A percentile compares a stretch with the other conserved stretches of the same genome.
Conservation (phyloP, 2,888 invertebrate species). For the Watsonalla cultraria region DNA sequence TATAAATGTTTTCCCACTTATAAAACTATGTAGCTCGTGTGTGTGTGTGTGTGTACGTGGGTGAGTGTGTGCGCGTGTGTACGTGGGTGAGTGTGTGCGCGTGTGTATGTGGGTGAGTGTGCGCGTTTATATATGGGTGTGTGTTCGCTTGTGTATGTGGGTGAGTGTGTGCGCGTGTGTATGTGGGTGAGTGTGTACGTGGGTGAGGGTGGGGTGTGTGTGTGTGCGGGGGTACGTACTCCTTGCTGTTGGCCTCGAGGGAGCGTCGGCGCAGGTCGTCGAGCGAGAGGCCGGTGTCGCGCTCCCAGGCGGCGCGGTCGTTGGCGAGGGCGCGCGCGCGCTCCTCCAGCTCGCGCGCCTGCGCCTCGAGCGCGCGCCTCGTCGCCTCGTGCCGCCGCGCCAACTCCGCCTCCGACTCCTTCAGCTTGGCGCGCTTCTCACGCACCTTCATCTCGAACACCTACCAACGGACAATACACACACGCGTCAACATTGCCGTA, state of each 20-base stretch:
- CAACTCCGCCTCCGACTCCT: conserved; percentile 96
- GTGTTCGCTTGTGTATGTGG: no score
- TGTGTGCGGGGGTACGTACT: conserved; percentile 75
- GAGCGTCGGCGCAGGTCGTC: conserved; percentile 93
- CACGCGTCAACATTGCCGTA: background rate
- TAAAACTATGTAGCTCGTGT: no score
- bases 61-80: no score
- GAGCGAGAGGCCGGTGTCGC: conserved; percentile 91
- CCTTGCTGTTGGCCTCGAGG: conserved; percentile 93
- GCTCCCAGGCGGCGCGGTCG: conserved; percentile 94
- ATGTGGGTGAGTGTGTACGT: background rate
- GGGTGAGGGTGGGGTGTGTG: background rate
- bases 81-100: no score
- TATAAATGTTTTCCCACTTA: no score
- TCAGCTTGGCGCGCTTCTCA: conserved; percentile 97
- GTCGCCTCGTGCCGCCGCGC: conserved; percentile 92
- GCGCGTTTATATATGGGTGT: no score
- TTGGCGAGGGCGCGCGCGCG: conserved; percentile 89
- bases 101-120: no score
- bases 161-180: background rate
- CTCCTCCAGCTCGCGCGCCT: conserved; percentile 95
- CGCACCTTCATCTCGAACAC: conserved; percentile 99
- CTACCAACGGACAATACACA: conserved; percentile 23
- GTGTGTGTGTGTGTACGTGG: no score
- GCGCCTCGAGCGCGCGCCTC: conserved; percentile 87